Base-by-base conservation (phyloP, 2,888 invertebrate genomes). In the Pseudoips prasinana region DNA sequence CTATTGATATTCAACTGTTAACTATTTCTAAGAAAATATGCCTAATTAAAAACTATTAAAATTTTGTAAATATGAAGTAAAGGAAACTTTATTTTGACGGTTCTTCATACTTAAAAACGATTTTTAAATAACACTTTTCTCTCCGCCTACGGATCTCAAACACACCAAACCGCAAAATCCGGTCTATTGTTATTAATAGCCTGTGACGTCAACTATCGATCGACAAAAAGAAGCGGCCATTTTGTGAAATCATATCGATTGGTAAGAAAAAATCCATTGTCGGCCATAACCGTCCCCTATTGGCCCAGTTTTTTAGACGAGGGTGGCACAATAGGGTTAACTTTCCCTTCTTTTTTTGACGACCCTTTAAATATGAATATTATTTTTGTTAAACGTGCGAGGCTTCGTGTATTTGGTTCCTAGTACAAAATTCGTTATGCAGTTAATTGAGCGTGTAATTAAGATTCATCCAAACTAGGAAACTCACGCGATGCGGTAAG, bases 211-310 rank as follows among this genome's bases (percentile, higher is more conserved):
- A n/a, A 51, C 61, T 52, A 58, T 55, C 52, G 40, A 59, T 36
- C 37, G 28, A 32, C 34, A 50, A 62, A 63, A 49, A 58, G 64
- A 46, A 54, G 73, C 77, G 59, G 85, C 87, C 87, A 88, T 88
- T 77, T 87, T 86, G 82, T 73, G 61, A 70, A 69, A 72, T 68
- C 63, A 57, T 76, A 86, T 85, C 77, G 84, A 87, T 87, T 87
- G 84, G 85, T 69, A 70, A 70, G 68, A 83, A 84, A 85, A 83
- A 83, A 80, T 81, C 83, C 68, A 80, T 83, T 81, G 83, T 81
- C 52, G 52, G 46, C 56, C 55, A 69, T 70, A 73, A 66, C 58
- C 71, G 59, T 74, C 69, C 77, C 85, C 64, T 52, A 87, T 87
- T 87, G 87, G 87, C 84, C 86, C 81, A 86, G 68, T 85, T 87